Evolutionary conservation across 1,140 invertebrate genomes (phyloP), one percentile per base, ranked within the genome.

Genomic region (Bombus waltoni): DNA sequence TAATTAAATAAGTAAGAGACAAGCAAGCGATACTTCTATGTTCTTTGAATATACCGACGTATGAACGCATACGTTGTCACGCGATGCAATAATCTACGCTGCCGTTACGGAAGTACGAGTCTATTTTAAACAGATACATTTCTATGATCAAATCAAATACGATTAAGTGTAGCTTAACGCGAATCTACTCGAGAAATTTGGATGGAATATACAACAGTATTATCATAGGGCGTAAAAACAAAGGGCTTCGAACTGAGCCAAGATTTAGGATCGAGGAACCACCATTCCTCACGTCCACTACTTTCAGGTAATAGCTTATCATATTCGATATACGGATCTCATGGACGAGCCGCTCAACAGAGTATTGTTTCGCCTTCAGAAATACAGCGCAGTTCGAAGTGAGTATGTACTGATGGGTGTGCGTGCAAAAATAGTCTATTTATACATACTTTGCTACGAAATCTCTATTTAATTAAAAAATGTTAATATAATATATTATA

Each of bases 391-490:
- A 91, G 77, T 91, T 87, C 77, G 75, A 91, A 78, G 80, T 40
- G 70, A 87, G 79, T 62, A 62, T 62, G 59, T 65, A 83, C 77
- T 87, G 75, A 82, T 81, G 81, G 71, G 38, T 84, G 87, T 88
- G 88, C 86, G 88, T 89, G 90, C 91, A 88, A 89, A 91, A 81
- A 92, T 93, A 92, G 91, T 93, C 91, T 93, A 92, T 93, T 93
- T 93, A 92, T 92, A 93, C 89, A 92, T 90, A 93, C 91, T 89
- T 93, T 92, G 87, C 89, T 92, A 91, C 88, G 87, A 92, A 91
- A 92, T 72, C 86, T 91, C 88, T 93, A 93, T 93, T 93, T 93
- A 94, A 94, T 90, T 92, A 92, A 91, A 90, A 53, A 92, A 92
- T 90, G 88, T 92, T 92, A 89, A 92, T 93, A 91, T 91, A 92